Evolutionary conservation across 2,888 invertebrate genomes (phyloP), one percentile per base, ranked within the genome.

Genomic region (Emmelina monodactyla): DNA sequence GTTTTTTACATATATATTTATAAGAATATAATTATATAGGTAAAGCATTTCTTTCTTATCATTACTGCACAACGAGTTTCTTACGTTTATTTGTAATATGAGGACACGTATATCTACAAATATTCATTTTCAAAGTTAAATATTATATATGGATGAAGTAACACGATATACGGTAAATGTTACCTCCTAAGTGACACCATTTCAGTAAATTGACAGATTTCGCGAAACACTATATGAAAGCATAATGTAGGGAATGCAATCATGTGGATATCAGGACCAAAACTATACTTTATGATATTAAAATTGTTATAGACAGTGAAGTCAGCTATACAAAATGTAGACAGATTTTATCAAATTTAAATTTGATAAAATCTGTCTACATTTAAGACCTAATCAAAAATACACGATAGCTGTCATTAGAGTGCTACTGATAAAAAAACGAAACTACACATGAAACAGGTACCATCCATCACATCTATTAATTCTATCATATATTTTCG

Each of bases 11-110:
- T 71, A 76, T 76, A 79, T 62, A 73, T 71, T 71, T 79, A 79
- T 76, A 79, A 79, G 79, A 79, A 79, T 79, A 79, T 72, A 78
- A 66, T 61, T 57, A 54, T 73, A 65, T 75, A 70, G 63, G 76
- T 78, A 78, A 79, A 79, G 79, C 79, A 78, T 78, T 78, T 70
- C 58, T 71, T 65, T 63, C 63, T 72, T 67, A 68, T 58, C 52
- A 56, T 56, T 65, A 67, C 63, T 71, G 72, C 75, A 78, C 71
- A 75, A 68, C 67, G 67, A 68, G 73, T 66, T 70, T 63, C 68
- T 59, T 64, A 57, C 45, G 47, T 53, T 53, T 55, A 50, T 43
- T 47, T 52, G 48, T 50, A 45, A 50, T 51, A 56, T 49, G 59
- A 75, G 75, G 76, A 76, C 76, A 75, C 70, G 61, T 57, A 49